Evolutionary conservation across 2,888 invertebrate genomes (phyloP).

Genomic region (Idaea biselata): DNA sequence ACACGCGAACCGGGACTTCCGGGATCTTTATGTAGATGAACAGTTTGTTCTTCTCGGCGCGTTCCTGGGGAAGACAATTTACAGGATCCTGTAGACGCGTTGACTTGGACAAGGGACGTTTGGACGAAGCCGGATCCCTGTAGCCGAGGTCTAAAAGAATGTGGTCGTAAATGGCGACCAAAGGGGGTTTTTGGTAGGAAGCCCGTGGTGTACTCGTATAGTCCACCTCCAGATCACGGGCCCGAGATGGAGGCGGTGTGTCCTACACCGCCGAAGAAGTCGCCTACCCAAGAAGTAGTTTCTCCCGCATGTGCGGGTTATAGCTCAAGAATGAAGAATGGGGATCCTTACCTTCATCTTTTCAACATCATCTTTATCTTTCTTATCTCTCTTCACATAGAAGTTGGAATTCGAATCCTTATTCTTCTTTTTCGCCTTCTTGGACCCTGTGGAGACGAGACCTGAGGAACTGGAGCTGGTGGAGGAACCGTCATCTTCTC

Average conservation of each 20-base stretch:
- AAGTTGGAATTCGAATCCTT: conserved; percentile 92
- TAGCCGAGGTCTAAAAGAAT: too few relatives aligned
- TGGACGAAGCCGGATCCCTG: too few relatives aligned
- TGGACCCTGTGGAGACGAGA: conserved; percentile 70
- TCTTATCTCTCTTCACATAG: conserved; percentile 92
- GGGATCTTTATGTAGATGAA: conserved; percentile 99
- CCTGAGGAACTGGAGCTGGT: conserved; percentile 65
- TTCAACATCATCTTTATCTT: conserved; percentile 95
- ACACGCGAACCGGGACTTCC: conserved; percentile 95
- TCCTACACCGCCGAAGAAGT: too few relatives aligned
- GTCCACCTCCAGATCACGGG: too few relatives aligned
- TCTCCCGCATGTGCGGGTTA: too few relatives aligned
- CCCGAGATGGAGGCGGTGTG: too few relatives aligned
- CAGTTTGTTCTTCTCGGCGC: conserved; percentile 98
- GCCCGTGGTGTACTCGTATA: too few relatives aligned
- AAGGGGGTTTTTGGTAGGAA: too few relatives aligned
- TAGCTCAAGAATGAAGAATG: too few relatives aligned
- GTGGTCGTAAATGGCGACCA: too few relatives aligned
- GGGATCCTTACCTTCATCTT: conserved; percentile 95
- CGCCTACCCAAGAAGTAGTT: too few relatives aligned
- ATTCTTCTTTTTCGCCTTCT: conserved; percentile 77
- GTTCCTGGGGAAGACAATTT: conserved; percentile 81
- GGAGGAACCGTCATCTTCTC: conserved; percentile 76
- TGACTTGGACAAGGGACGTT: too few relatives aligned
- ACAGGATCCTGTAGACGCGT: not conserved